phyloP scores from a whole-genome alignment of 2,113 vertebrate genomes.

The Stercorarius parasiticus region DNA sequence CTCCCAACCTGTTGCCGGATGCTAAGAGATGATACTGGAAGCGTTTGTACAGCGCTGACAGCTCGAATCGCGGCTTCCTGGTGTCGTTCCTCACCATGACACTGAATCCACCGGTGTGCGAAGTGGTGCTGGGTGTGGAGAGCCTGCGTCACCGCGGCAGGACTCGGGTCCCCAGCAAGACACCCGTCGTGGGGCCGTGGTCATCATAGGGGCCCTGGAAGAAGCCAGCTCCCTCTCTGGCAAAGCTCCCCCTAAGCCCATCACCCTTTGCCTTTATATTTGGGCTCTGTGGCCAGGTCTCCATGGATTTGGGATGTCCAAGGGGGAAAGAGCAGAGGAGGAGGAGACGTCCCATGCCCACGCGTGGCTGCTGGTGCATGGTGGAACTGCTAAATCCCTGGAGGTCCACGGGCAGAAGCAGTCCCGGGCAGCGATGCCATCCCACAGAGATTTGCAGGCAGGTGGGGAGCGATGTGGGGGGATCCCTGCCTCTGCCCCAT shows the following conservation, averaged over 20 bases:
- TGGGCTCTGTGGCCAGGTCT: not conserved
- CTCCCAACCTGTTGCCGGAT: not conserved
- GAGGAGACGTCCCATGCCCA: not conserved
- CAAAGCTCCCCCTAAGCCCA: not conserved
- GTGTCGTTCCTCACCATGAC: not conserved
- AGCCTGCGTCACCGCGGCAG: not conserved
- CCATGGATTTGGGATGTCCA: not conserved
- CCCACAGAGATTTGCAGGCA: not conserved
- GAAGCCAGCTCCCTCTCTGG: not conserved
- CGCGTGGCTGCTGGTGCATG: not conserved
- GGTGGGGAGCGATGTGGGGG: not conserved
- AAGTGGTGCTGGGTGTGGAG: not conserved
- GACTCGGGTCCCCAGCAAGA: accelerated
- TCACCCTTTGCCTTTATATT: not conserved
- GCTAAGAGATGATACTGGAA: not conserved
- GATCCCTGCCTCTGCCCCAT: not conserved
- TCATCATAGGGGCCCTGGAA: not conserved
- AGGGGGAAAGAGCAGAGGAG: not conserved
- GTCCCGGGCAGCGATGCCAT: not conserved
- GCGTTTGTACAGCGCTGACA: not conserved
- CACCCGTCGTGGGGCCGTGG: not conserved
- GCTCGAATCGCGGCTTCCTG: accelerated
- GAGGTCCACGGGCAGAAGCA: not conserved
- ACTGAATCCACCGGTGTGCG: accelerated
- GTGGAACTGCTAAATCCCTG: accelerated